Evolutionary conservation across 2,888 invertebrate species (phyloP).

Genomic region (Leptogaster cylindrica): DNA sequence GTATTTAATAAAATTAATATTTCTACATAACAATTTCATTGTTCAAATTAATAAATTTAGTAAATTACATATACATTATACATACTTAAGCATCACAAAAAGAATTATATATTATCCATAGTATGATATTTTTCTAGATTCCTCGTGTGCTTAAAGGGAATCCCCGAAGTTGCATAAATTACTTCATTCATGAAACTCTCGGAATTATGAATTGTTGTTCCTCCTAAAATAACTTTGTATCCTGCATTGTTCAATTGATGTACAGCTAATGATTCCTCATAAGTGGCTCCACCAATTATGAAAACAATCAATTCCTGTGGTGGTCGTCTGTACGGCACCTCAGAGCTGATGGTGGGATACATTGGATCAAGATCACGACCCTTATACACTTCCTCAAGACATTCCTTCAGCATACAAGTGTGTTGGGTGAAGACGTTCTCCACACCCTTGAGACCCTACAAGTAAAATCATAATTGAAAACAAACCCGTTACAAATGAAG

Average conservation of each 20-base stretch:
- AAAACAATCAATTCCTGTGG: constrained; percentile 96
- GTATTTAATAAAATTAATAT: too few relatives aligned
- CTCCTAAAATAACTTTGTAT: constrained; percentile 83
- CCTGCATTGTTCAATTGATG: constrained; percentile 78
- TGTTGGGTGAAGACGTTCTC: constrained; percentile 99
- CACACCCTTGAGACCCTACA: constrained; percentile 85
- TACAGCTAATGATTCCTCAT: constrained; percentile 90
- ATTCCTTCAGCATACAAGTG: constrained; percentile 87
- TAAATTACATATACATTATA: too few relatives aligned
- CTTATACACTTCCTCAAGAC: constrained; percentile 87
- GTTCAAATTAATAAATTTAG: too few relatives aligned
- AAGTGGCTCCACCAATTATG: constrained; percentile 94
- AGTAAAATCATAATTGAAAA: background rate
- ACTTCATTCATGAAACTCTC: constrained; percentile 80
- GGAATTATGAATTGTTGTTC: constrained; percentile 91
- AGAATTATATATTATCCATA: constrained; percentile 40
- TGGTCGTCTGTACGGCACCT: constrained; percentile 67
- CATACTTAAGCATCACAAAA: too few relatives aligned
- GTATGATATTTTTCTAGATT: constrained; percentile 51
- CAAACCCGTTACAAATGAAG: background rate
- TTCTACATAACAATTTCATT: too few relatives aligned
- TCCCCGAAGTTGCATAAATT: constrained; percentile 70
- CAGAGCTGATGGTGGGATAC: constrained; percentile 82
- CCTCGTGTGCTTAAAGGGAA: constrained; percentile 70
- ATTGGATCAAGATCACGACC: constrained; percentile 85